Evolutionary conservation across 2,113 vertebrate species (phyloP), one percentile per base, ranked within the genome.

Genomic region (Oxyura jamaicensis): DNA sequence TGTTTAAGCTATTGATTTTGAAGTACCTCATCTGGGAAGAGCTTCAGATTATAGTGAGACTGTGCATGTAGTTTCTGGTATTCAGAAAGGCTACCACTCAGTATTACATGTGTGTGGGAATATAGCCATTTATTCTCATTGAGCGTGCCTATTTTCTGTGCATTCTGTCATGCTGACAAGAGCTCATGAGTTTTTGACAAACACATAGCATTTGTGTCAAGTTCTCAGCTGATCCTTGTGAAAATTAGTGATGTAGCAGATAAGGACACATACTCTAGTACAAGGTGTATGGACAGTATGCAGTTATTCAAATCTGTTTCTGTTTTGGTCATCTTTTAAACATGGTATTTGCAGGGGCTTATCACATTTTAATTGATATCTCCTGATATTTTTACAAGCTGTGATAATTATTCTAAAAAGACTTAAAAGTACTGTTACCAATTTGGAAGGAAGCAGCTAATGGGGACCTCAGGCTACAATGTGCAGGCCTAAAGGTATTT

Each of bases 161-260:
- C 4, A 0, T 7, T 41, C 9, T 33, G 55, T 39, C 2, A 7
- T 2, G 8, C 41, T 76, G 31, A n/a, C 22, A n/a, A 11, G 36
- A 75, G 14, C 25, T 39, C 14, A 11, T 15, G 58, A 22, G 20
- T 8, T 56, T 41, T 23, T 67, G 31, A 17, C 1, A 0, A 1
- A 5, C 23, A 7, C 14, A 2, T 6, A 35, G 33, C 33, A 10
- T 4, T 62, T 63, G 25, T 39, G 25, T 42, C 39, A 73, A 12
- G 5, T 56, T 59, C 31, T 68, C 13, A 22, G 1, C 29, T 52
- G 55, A 62, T 15, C 14, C 21, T 26, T 39, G 21, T 33, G 33
- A 19, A 21, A 4, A 0, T 23, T 26, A 18, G 2, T 7, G 21
- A 35, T 23, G 19, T 11, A 26, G 33, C 15, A 58, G 17, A 58